A percentile compares a stretch with the other conserved stretches of the same genome.
Evolutionary conservation across 2,113 vertebrate species (phyloP).

Genomic region (Cettia cetti): DNA sequence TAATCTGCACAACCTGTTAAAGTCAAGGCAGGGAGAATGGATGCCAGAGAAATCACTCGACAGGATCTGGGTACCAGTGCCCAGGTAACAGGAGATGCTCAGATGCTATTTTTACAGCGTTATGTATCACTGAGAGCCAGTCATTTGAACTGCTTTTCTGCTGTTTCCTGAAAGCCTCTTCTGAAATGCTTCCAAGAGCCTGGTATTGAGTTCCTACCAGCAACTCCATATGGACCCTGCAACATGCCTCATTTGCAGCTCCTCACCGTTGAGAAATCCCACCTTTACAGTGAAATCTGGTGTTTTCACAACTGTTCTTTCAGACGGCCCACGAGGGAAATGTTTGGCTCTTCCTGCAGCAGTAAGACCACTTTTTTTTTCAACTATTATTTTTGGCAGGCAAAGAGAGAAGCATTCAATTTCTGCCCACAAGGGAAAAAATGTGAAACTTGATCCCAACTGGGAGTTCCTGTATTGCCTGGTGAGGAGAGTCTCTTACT

Average conservation of each 20-base stretch:
- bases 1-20: not conserved
- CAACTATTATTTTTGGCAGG: conserved; percentile 24
- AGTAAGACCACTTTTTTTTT: not conserved
- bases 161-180: not conserved
- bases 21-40: not conserved
- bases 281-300: conserved; percentile 48
- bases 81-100: conserved; percentile 17
- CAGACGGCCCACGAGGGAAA: not conserved
- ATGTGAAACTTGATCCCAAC: not conserved
- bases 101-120: conserved; percentile 1
- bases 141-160: not conserved
- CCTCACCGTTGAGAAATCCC: conserved; percentile 28
- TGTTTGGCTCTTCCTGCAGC: conserved; percentile 25
- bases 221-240: conserved; percentile 37
- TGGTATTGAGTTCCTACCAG: conserved; percentile 33
- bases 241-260: conserved; percentile 41
- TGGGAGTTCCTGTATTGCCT: not conserved
- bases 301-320: conserved; percentile 56
- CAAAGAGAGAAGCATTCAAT: conserved; percentile 5
- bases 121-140: not conserved
- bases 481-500: not conserved
- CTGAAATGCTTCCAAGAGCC: conserved; percentile 18
- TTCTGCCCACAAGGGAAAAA: not conserved
- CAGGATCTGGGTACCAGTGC: not conserved
- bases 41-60: not conserved